Base-by-base conservation (phyloP, 2,888 invertebrate species). In the Tanaodytes sp. region DNA sequence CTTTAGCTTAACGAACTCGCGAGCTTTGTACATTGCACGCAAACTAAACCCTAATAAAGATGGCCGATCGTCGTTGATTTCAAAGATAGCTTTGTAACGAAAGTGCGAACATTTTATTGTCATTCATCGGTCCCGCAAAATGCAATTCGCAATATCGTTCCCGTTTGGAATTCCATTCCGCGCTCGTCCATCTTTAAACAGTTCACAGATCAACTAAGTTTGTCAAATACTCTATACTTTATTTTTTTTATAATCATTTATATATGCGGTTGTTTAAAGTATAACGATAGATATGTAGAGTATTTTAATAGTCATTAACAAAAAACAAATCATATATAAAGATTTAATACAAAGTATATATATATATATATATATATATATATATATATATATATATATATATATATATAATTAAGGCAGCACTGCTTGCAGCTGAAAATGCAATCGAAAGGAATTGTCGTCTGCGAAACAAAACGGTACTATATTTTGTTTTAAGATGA, bases 401-500 rank as follows among this genome's bases (percentile, higher is more conserved):
- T 71, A 67, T 71, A 71, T 71, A 63, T 71, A 63, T 66, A 59
- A 55, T 61, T 69, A 59, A 71, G 54, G 43, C 43, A 51, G 43
- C 48, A 71, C 42, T 71, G 73, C 62, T 70, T 54, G 69, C 68
- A 71, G 69, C 75, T 76, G 36, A 43, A 75, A 54, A 73, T 77
- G 79, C 77, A 76, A 75, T 77, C 70, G 67, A 75, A 70, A 65
- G 73, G 74, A 73, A 74, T 77, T 71, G 73, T 74, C 73, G 69
- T 58, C 67, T 63, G 69, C 69, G 40, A 58, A 66, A 58, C 14
- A 31, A 46, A 52, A 68, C 55, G 59, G 58, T 72, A 63, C 67
- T 71, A 73, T 72, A 67, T 68, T 70, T 73, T 72, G 57, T 73
- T 75, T 75, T 67, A 65, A 45, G 48, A 63, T 51, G 63, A 73